These are phyloP conservation scores for Zeuzera pyrina DNA, from an alignment of 2,888 invertebrate species.

Conservation along the genomic window DNA sequence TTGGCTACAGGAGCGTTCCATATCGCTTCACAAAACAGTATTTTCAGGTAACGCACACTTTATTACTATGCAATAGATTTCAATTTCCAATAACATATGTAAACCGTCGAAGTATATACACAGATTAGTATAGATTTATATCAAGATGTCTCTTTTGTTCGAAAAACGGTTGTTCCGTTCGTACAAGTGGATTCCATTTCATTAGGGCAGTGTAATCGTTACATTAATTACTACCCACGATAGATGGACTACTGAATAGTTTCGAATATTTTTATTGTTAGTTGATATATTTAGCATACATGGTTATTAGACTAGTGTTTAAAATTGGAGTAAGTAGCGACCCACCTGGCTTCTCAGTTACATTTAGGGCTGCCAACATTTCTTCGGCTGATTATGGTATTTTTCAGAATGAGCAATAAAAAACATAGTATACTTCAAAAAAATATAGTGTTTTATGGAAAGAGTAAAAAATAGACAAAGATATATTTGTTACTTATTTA, in stretches of 20 bases:
- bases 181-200: constrained; percentile 48
- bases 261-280: background rate
- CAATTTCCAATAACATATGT: constrained; percentile 9
- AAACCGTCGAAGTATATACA: constrained; percentile 12
- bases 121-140: constrained; percentile 34
- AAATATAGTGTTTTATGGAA: too few relatives aligned
- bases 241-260: background rate
- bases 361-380: too few relatives aligned
- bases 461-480: too few relatives aligned
- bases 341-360: too few relatives aligned
- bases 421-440: too few relatives aligned
- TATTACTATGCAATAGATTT: constrained; percentile 22
- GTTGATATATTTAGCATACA: too few relatives aligned
- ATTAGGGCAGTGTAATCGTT: constrained; percentile 36
- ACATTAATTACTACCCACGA: constrained; percentile 26
- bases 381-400: too few relatives aligned
- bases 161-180: constrained; percentile 43
- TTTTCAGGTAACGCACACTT: constrained; percentile 20
- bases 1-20: constrained; percentile 45
- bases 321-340: too few relatives aligned
- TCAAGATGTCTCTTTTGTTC: constrained; percentile 63
- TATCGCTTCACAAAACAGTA: constrained; percentile 26
- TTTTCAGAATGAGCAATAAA: too few relatives aligned
- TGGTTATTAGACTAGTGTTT: too few relatives aligned
- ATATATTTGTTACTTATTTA: too few relatives aligned